These are phyloP conservation scores for Umimayanthus kanabou DNA, from an alignment of 92 coral and sea anemone species.

Conservation along the genomic window DNA sequence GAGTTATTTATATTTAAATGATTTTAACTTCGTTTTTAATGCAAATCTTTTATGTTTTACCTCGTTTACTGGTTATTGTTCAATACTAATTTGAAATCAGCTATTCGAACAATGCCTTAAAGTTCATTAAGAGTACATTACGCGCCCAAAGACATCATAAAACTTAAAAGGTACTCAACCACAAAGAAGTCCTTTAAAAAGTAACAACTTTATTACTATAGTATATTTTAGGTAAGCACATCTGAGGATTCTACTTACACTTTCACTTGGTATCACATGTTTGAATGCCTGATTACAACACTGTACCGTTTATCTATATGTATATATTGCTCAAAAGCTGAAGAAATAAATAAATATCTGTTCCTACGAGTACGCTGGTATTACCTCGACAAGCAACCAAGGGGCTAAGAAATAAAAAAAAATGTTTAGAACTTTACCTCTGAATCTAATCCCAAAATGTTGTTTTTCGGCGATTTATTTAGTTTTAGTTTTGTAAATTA, in stretches of 20 bases:
- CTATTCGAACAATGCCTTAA: not conserved
- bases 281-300: not conserved
- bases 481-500: not conserved
- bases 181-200: not conserved
- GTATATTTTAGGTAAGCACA: no score
- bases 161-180: not conserved
- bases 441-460: not conserved
- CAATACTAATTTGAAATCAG: no score
- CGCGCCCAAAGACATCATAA: not conserved
- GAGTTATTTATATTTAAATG: no score
- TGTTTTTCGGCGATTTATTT: not conserved
- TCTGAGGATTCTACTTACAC: not conserved
- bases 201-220: no score
- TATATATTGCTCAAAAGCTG: not conserved
- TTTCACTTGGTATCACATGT: not conserved
- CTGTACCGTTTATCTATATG: no score
- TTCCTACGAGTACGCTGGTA: not conserved
- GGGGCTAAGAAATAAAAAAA: not conserved
- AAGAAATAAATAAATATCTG: no score
- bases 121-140: not conserved
- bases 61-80: no score
- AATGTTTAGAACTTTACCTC: not conserved
- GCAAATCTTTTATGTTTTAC: no score
- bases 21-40: no score
- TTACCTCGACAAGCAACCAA: not conserved